A percentile compares a stretch with the other conserved stretches of the same genome.
These are phyloP conservation scores for Chymomyza amoena DNA, from an alignment of 2,888 invertebrate genomes.

Conservation along the genomic window DNA sequence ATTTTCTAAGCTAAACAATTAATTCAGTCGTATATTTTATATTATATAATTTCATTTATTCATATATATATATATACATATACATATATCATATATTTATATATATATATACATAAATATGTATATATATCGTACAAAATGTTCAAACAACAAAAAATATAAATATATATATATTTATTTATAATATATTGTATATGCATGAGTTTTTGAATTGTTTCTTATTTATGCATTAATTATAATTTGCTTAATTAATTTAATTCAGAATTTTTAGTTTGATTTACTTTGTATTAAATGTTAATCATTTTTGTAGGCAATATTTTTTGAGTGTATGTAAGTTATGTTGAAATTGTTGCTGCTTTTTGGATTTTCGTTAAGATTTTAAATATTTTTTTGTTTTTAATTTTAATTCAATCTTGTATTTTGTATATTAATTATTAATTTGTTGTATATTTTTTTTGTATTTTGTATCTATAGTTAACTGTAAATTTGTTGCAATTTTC, in stretches of 20 bases:
- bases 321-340: background rate
- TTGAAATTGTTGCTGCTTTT: background rate
- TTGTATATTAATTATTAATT: background rate
- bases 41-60: background rate
- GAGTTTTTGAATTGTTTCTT: slow-evolving; percentile 1
- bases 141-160: slow-evolving; percentile 5
- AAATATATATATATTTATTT: slow-evolving; percentile 3
- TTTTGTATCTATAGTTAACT: background rate
- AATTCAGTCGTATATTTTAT: background rate
- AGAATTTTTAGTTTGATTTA: background rate
- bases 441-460: background rate
- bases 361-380: background rate
- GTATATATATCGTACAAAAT: background rate
- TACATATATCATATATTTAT: background rate
- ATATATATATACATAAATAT: background rate
- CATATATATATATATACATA: background rate
- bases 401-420: background rate
- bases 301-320: background rate
- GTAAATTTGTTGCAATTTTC: background rate
- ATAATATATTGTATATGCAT: background rate
- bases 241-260: slow-evolving; percentile 1
- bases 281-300: background rate
- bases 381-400: background rate
- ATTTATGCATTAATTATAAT: background rate
- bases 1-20: background rate